Base-by-base conservation (phyloP, 2,888 invertebrate species). In the Nipponacmea schrenckii region DNA sequence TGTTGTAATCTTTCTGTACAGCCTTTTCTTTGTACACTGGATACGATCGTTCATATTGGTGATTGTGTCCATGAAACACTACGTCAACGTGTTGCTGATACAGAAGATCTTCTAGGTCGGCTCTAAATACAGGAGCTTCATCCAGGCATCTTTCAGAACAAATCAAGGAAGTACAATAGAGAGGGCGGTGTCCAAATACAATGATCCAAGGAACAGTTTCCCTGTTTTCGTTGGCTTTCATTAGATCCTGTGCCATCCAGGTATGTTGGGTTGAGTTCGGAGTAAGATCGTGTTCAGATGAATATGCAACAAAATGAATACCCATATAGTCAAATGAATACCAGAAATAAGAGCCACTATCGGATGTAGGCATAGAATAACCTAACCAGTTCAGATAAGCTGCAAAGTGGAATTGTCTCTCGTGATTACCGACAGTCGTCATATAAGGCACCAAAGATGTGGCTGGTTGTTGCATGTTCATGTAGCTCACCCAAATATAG, bases 311-410 rank as follows among this genome's bases (percentile, higher is more conserved):
- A 45, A 77, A 74, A 63, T 79, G 79, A 48, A 77, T 72, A 2
- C 75, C 76, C 68, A 77, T 67, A 67, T 72, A 75, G 69, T 79
- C 75, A 39, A 78, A 78, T 64, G 77, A 77, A 50, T 72, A 79
- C 79, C 79, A 79, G 50, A 77, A 77, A 4, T 76, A 71, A 0
- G 76, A 76, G 4, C 56, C 56, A 46, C 79, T 78, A 31, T 70
- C 71, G 0, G 20, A 62, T 14, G 62, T 67, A 0, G 79, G 79
- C 78, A 79, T 78, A 15, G 63, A 64, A 8, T 73, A 69, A 12
- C 56, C 56, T 24, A 56, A 14, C 75, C 79, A 77, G 72, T 78
- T 78, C 17, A 74, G 56, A 62, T 79, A 79, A 0, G 74, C 77
- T 8, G 76, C 72, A 63, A 77, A 79, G 14, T 73, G 48, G 44